Evolutionary conservation across 2,888 invertebrate species (phyloP).

Genomic region (Synanthedon myopaeformis): DNA sequence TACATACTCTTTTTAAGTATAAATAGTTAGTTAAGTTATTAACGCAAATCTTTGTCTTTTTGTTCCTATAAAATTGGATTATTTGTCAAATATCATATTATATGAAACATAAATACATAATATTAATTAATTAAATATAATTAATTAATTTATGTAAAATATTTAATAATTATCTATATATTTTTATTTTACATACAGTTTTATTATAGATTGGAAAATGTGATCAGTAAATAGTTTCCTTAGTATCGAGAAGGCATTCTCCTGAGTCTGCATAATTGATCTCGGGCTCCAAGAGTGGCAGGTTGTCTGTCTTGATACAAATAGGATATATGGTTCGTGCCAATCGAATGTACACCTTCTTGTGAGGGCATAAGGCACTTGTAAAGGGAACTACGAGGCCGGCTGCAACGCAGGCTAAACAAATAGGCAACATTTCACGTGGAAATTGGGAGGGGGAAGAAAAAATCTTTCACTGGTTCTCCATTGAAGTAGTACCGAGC

Average conservation of each 20-base stretch:
- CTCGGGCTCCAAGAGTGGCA: conserved; percentile 12
- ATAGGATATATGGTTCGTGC: conserved; percentile 6
- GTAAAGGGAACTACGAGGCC: neutral
- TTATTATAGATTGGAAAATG: no score
- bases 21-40: no score
- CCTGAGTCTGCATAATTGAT: conserved; percentile 39
- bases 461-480: conserved; percentile 3
- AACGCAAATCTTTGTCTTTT: no score
- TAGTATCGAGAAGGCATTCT: conserved; percentile 12
- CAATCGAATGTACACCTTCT: conserved; percentile 2
- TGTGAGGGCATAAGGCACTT: neutral
- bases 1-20: no score
- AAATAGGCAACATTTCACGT: conserved; percentile 8
- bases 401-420: conserved; percentile 2
- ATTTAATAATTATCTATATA: no score
- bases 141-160: no score
- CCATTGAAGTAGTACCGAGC: neutral
- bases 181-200: no score
- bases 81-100: no score
- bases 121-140: no score
- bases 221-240: conserved; percentile 12
- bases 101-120: no score
- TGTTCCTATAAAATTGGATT: no score
- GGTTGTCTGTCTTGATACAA: conserved; percentile 7
- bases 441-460: conserved; percentile 8